These are phyloP conservation scores for Steatocranus sp. DNA, from an alignment of 2,797 vertebrate genomes.

Conservation along the genomic window DNA sequence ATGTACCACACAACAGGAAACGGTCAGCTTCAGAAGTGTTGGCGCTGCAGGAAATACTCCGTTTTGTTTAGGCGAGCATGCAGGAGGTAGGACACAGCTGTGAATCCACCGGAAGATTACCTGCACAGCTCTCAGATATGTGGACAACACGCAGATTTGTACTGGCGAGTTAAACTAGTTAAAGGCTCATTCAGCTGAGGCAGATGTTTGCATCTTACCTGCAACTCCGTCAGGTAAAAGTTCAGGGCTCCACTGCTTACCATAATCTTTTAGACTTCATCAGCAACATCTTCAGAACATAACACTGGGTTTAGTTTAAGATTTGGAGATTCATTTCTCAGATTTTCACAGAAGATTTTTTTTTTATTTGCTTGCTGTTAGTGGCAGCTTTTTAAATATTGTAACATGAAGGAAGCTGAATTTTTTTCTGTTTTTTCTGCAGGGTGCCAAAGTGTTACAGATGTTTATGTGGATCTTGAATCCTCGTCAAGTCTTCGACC, in stretches of 20 bases:
- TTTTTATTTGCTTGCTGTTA: neutral
- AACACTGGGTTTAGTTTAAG: neutral
- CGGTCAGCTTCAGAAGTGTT: neutral
- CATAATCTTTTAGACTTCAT: neutral
- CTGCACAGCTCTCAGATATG: neutral
- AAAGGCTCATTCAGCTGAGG: neutral
- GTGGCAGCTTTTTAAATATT: neutral
- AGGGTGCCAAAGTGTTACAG: slow-evolving; percentile 97
- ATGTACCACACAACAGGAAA: neutral
- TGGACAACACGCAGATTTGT: neutral
- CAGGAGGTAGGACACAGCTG: neutral
- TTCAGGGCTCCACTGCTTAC: neutral
- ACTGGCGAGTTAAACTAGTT: neutral
- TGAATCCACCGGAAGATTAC: neutral
- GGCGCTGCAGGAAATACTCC: neutral
- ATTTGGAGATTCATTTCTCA: neutral
- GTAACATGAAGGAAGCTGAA: neutral
- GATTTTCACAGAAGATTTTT: neutral
- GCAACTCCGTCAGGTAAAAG: neutral
- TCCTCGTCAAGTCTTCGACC: slow-evolving; percentile 97
- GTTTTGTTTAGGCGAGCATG: neutral
- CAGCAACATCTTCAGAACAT: neutral
- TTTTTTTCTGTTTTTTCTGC: neutral
- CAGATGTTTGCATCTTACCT: neutral
- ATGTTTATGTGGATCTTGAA: slow-evolving; percentile 99